These are phyloP conservation scores for Agrochola lychnidis DNA, from an alignment of 2,888 invertebrate species.

Conservation along the genomic window DNA sequence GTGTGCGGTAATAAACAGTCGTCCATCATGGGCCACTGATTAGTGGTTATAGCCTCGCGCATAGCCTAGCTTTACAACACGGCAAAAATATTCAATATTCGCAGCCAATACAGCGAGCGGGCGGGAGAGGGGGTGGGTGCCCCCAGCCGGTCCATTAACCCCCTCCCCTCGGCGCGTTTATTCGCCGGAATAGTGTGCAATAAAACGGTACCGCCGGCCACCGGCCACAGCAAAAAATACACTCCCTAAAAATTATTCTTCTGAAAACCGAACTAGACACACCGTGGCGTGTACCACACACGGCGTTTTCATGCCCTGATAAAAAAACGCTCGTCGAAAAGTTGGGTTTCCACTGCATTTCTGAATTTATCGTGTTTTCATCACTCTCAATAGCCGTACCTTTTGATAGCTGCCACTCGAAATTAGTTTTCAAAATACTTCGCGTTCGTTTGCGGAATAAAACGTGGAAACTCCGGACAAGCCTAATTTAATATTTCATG, in stretches of 20 bases:
- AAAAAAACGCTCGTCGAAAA: constrained; percentile 60
- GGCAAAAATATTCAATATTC: constrained; percentile 88
- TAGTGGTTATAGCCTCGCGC: constrained; percentile 80
- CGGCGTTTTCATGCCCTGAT: constrained; percentile 63
- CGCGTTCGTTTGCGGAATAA: constrained; percentile 47
- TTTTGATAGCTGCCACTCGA: constrained; percentile 60
- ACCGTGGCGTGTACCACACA: constrained; percentile 42
- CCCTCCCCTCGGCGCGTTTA: constrained; percentile 82
- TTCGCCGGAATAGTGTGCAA: constrained; percentile 89
- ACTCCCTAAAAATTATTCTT: constrained; percentile 83
- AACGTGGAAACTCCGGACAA: constrained; percentile 32
- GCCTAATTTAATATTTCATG: constrained; percentile 51
- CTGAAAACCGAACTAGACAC: constrained; percentile 74
- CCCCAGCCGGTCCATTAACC: constrained; percentile 83
- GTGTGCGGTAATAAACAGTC: constrained; percentile 69
- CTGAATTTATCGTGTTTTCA: constrained; percentile 72
- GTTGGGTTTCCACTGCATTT: constrained; percentile 70
- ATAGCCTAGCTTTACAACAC: constrained; percentile 75
- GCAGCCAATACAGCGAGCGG: constrained; percentile 80
- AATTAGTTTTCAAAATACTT: constrained; percentile 60
- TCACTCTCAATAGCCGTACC: constrained; percentile 66
- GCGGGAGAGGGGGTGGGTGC: constrained; percentile 55
- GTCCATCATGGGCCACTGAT: constrained; percentile 80
- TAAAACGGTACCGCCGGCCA: constrained; percentile 86
- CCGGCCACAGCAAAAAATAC: constrained; percentile 86